phyloP scores from a whole-genome alignment of 2,888 invertebrate genomes.

The Pollenia griseotomentosa region DNA sequence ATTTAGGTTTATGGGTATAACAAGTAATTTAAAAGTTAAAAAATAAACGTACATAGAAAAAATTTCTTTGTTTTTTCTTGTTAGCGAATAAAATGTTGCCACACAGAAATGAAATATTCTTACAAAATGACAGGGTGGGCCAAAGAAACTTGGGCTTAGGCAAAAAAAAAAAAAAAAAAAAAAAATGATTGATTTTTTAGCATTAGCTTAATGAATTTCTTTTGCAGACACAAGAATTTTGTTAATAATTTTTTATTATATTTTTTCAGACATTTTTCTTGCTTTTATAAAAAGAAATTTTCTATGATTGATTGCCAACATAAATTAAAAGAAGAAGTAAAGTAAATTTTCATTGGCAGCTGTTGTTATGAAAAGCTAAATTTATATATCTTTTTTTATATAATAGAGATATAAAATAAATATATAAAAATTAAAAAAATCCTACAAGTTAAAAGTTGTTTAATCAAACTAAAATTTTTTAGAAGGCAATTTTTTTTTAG shows the following conservation, averaged over 20 bases:
- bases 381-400: too few relatives aligned
- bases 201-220: slow-evolving; percentile 60
- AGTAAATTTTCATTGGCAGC: slow-evolving; percentile 5
- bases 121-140: too few relatives aligned
- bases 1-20: slow-evolving; percentile 55
- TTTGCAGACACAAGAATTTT: background rate
- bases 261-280: background rate
- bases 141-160: too few relatives aligned
- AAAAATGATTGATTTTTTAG: slow-evolving; percentile 61
- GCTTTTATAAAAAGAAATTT: background rate
- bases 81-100: too few relatives aligned
- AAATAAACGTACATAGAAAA: background rate
- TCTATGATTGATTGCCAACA: slow-evolving; percentile 46
- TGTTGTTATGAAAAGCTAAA: background rate
- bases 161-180: too few relatives aligned
- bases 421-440: too few relatives aligned
- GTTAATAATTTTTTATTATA: background rate
- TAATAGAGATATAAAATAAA: too few relatives aligned
- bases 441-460: too few relatives aligned
- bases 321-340: slow-evolving; percentile 30
- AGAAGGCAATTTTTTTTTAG: too few relatives aligned
- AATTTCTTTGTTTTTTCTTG: background rate
- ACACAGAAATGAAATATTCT: too few relatives aligned
- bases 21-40: slow-evolving; percentile 61
- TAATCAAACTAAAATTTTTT: too few relatives aligned